Evolutionary conservation across 2,113 vertebrate species (phyloP).

Genomic region (Irena cyanogastra): DNA sequence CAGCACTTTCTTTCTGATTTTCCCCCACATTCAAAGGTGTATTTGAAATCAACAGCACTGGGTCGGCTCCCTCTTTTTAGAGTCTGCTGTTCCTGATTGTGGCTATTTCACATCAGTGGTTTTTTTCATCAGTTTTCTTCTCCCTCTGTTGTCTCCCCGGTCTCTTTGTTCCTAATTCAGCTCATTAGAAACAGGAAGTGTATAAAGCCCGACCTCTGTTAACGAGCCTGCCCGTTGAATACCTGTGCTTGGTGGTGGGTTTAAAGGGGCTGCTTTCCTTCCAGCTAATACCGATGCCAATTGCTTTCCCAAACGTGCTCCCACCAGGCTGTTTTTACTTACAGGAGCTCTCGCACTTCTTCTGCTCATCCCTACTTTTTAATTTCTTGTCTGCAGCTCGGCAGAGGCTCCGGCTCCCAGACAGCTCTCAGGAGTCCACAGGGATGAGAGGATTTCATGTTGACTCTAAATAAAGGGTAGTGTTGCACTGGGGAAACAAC

Average conservation of each 20-base stretch:
- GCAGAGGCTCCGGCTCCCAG: background rate
- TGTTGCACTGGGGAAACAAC: background rate
- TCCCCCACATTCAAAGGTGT: background rate
- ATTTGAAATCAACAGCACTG: background rate
- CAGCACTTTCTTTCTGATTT: background rate
- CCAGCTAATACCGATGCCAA: background rate
- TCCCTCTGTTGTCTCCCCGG: background rate
- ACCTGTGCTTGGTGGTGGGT: background rate
- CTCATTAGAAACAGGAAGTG: background rate
- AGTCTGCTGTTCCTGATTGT: background rate
- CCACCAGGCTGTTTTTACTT: background rate
- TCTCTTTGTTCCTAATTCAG: background rate
- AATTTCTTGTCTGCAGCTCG: background rate
- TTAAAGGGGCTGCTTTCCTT: background rate
- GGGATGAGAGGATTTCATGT: background rate
- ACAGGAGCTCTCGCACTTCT: background rate
- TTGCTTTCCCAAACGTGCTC: background rate
- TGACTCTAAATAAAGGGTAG: slow-evolving; percentile 3
- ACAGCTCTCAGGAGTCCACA: background rate
- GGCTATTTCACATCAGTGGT: background rate
- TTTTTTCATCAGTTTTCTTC: background rate
- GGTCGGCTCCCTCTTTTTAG: background rate
- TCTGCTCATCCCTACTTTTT: background rate
- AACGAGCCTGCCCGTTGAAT: background rate
- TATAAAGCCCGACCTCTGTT: background rate